Evolutionary conservation across 2,888 invertebrate species (phyloP).

Genomic region (Orthonevra nobilis): DNA sequence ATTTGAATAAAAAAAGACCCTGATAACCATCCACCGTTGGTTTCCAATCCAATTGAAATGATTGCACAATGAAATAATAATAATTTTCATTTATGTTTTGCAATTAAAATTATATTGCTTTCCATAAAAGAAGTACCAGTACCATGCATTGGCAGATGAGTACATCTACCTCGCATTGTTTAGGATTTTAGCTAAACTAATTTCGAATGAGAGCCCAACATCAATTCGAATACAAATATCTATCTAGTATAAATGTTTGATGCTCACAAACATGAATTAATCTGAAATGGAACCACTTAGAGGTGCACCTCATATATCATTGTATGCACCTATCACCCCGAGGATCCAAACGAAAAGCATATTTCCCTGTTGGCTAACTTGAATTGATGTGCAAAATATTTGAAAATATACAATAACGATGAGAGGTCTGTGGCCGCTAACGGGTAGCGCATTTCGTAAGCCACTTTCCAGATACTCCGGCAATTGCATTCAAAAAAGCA

Average conservation of each 20-base stretch:
- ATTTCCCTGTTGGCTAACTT: constrained; percentile 57
- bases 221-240: too few relatives aligned
- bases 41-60: constrained; percentile 41
- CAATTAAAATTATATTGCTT: constrained; percentile 53
- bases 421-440: constrained; percentile 33
- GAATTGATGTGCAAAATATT: too few relatives aligned
- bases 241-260: constrained; percentile 29
- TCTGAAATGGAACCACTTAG: constrained; percentile 53
- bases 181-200: constrained; percentile 59
- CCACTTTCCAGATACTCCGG: constrained; percentile 30
- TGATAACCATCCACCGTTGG: too few relatives aligned
- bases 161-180: constrained; percentile 41
- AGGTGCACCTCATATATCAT: constrained; percentile 62
- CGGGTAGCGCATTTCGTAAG: constrained; percentile 21
- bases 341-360: constrained; percentile 55
- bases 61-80: constrained; percentile 57
- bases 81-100: constrained; percentile 59
- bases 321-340: too few relatives aligned
- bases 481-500: too few relatives aligned
- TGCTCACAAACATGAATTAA: constrained; percentile 42
- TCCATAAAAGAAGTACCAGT: constrained; percentile 11
- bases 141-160: constrained; percentile 19
- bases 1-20: too few relatives aligned
- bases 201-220: constrained; percentile 41
- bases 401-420: constrained; percentile 58